Percentiles rank a stretch among this genome's conserved stretches.
phyloP scores from a whole-genome alignment of 2,113 vertebrate species.

The Callaeas wilsoni region DNA sequence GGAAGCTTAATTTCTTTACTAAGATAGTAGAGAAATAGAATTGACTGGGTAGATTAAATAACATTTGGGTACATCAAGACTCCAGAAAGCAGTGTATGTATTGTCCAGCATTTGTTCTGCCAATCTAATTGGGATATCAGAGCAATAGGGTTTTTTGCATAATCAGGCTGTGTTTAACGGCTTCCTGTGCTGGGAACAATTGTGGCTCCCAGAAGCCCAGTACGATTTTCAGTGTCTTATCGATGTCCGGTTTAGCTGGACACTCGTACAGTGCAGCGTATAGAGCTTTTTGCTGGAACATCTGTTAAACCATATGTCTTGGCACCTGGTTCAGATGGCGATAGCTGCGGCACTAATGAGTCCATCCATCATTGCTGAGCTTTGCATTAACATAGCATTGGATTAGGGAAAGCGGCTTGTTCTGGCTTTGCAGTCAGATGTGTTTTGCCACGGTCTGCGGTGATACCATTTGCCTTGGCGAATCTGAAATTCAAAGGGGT shows the following conservation, averaged over 20 bases:
- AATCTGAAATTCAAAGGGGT: conserved; percentile 11
- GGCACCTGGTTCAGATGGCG: conserved; percentile 66
- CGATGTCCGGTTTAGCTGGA: conserved; percentile 54
- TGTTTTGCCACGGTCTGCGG: conserved; percentile 8
- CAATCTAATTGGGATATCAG: conserved; percentile 13
- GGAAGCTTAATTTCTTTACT: neutral
- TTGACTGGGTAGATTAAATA: neutral
- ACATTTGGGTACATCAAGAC: neutral
- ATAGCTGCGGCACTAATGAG: conserved; percentile 70
- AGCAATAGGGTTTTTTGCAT: conserved; percentile 45
- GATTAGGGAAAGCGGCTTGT: conserved; percentile 50
- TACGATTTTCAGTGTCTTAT: conserved; percentile 26
- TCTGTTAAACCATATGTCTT: conserved; percentile 79
- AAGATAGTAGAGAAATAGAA: neutral
- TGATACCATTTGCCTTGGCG: conserved; percentile 53
- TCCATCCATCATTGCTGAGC: conserved; percentile 70
- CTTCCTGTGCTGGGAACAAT: conserved; percentile 16
- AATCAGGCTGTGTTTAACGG: neutral
- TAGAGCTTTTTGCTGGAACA: conserved; percentile 64
- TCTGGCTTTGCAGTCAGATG: neutral
- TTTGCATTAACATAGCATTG: conserved; percentile 44
- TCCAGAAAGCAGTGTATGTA: neutral
- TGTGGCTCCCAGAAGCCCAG: conserved; percentile 15
- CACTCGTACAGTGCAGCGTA: neutral
- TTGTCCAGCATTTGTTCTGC: conserved; percentile 10